Evolutionary conservation across 2,797 vertebrate species (phyloP).

Genomic region (Enteromius anoplus): DNA sequence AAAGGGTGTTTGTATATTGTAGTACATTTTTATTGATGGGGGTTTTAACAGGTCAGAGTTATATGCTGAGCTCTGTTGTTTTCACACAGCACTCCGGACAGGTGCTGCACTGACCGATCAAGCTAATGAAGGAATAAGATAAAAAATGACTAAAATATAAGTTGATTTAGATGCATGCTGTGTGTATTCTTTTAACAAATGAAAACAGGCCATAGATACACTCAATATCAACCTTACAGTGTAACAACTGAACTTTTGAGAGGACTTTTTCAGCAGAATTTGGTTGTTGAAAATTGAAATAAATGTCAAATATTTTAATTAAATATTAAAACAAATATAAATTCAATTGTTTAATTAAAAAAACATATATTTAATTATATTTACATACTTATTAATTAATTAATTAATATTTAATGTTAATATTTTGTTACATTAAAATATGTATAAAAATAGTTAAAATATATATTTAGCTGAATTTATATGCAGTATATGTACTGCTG

Average conservation of each 20-base stretch:
- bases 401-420: not conserved
- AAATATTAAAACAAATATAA: not conserved
- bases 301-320: not conserved
- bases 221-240: not conserved
- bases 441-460: not conserved
- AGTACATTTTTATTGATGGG: conserved; percentile 29
- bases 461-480: not conserved
- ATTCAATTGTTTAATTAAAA: not conserved
- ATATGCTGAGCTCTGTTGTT: conserved; percentile 24
- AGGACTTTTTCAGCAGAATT: not conserved
- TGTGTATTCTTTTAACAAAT: not conserved
- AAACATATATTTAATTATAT: not conserved
- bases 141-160: not conserved
- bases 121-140: not conserved
- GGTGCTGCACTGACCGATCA: not conserved
- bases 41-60: conserved; percentile 25
- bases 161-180: not conserved
- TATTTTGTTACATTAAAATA: not conserved
- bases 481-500: not conserved
- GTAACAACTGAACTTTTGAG: not conserved
- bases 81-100: not conserved
- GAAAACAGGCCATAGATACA: not conserved
- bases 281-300: not conserved
- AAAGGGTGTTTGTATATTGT: conserved; percentile 24
- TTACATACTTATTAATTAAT: not conserved